Evolutionary conservation across 2,113 vertebrate species (phyloP).

Genomic region (Trogon melanurus): DNA sequence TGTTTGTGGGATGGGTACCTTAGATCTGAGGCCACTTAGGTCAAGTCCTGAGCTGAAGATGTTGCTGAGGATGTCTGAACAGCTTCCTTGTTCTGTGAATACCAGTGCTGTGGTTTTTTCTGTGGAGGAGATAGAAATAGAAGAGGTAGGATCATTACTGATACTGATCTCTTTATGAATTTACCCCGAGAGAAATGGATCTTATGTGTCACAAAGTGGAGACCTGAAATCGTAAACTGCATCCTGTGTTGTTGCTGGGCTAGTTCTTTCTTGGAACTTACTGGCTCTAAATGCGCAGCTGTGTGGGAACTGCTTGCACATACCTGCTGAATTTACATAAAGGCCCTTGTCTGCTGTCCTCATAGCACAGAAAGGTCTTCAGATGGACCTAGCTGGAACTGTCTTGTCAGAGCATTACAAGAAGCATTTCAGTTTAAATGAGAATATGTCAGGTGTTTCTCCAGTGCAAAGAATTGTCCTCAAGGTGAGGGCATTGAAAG

Average conservation of each 20-base stretch:
- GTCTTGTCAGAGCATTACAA: not conserved
- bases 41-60: not conserved
- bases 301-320: not conserved
- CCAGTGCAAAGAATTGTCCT: not conserved
- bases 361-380: not conserved
- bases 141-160: not conserved
- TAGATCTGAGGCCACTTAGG: not conserved
- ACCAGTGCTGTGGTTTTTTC: not conserved
- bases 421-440: not conserved
- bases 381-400: not conserved
- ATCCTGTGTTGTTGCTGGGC: not conserved
- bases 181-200: not conserved
- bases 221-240: not conserved
- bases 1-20: not conserved
- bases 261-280: not conserved
- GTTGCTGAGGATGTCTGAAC: not conserved
- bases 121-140: not conserved
- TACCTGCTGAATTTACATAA: not conserved
- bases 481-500: not conserved
- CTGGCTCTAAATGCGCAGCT: not conserved
- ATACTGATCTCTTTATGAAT: not conserved
- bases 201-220: not conserved
- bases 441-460: not conserved
- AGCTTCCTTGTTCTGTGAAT: not conserved
- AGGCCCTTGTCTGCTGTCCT: not conserved